Conservation (phyloP, 2,797 vertebrate genomes). For the Hafferia zeledoni region DNA sequence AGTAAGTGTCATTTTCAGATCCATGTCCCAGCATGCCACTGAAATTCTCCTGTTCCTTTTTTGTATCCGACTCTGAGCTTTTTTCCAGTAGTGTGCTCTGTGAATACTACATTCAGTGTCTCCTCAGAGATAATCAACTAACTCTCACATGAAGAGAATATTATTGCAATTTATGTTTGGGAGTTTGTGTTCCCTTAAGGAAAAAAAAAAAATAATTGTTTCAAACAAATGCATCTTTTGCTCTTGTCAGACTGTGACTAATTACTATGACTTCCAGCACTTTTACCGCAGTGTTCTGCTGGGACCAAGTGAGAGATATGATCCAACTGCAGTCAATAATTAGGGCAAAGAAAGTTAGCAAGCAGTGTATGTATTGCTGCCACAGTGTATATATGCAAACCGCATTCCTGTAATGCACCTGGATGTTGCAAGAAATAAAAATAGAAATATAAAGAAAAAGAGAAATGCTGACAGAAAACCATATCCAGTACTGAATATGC, state of each 20-base stretch:
- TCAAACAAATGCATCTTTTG: slow-evolving; percentile 16
- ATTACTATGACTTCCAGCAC: slow-evolving; percentile 35
- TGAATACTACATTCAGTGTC: neutral
- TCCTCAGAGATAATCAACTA: neutral
- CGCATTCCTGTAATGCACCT: neutral
- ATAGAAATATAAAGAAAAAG: neutral
- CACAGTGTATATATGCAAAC: neutral
- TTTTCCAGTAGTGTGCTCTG: neutral
- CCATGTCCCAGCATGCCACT: neutral
- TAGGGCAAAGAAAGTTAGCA: neutral
- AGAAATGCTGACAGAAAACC: neutral
- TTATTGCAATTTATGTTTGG: neutral
- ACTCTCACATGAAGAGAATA: neutral
- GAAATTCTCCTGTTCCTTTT: neutral
- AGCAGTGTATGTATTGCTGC: neutral
- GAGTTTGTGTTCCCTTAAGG: neutral
- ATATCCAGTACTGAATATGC: neutral
- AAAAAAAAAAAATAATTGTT: neutral
- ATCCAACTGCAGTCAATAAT: slow-evolving; percentile 22
- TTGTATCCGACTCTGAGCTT: neutral
- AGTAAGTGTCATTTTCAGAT: neutral
- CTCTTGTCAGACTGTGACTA: slow-evolving; percentile 15
- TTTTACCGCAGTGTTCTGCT: slow-evolving; percentile 21
- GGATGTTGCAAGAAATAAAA: neutral
- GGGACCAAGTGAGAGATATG: neutral